phyloP scores from a whole-genome alignment of 1,140 invertebrate genomes.

The Chrysoperla carnea region DNA sequence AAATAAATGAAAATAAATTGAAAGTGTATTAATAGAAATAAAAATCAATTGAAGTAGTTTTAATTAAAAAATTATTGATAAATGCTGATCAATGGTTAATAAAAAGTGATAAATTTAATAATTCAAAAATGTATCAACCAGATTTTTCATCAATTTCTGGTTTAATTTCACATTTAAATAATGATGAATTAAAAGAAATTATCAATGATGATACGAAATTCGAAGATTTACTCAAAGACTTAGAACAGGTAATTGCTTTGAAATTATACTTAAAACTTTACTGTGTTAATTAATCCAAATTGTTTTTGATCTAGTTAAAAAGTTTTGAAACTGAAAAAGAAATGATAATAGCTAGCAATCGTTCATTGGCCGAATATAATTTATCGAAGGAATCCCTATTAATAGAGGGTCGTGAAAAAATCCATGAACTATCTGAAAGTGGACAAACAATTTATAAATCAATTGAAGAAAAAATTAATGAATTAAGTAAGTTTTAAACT shows the following conservation, averaged over 20 bases:
- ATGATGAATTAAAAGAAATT: constrained; percentile 65
- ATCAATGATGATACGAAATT: constrained; percentile 71
- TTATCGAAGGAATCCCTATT: constrained; percentile 63
- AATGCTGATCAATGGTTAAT: no score
- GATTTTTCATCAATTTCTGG: background rate
- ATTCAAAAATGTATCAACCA: background rate
- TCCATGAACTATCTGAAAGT: constrained; percentile 48
- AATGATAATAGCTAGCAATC: constrained; percentile 67
- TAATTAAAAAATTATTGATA: no score
- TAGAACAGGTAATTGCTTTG: constrained; percentile 45
- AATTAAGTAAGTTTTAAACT: constrained; percentile 36
- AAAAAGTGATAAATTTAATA: no score
- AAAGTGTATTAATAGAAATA: no score
- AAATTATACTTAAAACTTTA: constrained; percentile 1
- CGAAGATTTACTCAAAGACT: constrained; percentile 56
- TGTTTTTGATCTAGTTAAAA: constrained; percentile 37
- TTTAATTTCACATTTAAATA: constrained; percentile 33
- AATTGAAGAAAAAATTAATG: constrained; percentile 46
- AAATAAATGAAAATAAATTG: no score
- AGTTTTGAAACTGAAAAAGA: constrained; percentile 67
- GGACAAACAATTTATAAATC: constrained; percentile 43
- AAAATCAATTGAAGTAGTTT: no score
- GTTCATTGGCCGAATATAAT: constrained; percentile 73
- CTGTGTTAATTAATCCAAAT: constrained; percentile 1
- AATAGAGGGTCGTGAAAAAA: constrained; percentile 44